phyloP scores from a whole-genome alignment of 2,797 vertebrate genomes.

The Sebastes flavidus region DNA sequence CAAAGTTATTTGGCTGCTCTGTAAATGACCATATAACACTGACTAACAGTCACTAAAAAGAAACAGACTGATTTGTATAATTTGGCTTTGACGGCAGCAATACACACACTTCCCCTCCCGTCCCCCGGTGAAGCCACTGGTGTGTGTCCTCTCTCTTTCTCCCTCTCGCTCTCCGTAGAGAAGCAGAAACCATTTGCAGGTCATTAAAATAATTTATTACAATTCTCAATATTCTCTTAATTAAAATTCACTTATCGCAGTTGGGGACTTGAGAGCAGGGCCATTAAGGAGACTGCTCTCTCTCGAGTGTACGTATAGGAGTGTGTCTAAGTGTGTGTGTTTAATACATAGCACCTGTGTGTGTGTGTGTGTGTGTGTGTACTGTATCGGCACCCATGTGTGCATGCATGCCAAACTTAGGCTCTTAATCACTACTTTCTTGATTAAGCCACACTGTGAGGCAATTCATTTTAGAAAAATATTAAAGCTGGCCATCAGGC shows the following conservation, averaged over 20 bases:
- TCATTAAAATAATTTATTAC: constrained; percentile 78
- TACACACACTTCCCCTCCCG: neutral
- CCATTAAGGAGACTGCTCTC: constrained; percentile 65
- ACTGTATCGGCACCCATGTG: neutral
- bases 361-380: neutral
- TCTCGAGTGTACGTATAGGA: constrained; percentile 41
- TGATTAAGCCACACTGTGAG: constrained; percentile 32
- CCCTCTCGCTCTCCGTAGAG: constrained; percentile 7
- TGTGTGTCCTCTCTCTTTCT: constrained; percentile 30
- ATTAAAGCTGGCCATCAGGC: neutral
- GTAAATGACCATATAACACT: neutral
- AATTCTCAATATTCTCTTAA: constrained; percentile 77
- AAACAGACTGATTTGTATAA: constrained; percentile 15
- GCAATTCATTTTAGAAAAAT: constrained; percentile 1
- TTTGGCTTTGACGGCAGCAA: neutral
- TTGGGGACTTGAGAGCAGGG: constrained; percentile 58
- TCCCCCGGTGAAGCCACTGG: constrained; percentile 15
- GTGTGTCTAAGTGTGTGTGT: constrained; percentile 10
- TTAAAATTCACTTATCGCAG: constrained; percentile 78
- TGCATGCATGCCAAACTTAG: neutral
- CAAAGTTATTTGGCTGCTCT: neutral
- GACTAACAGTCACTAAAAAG: constrained; percentile 5
- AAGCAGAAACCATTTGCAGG: constrained; percentile 54
- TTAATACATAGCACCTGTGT: neutral
- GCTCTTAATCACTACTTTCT: constrained; percentile 24